phyloP scores from a whole-genome alignment of 2,113 vertebrate species.

The Phylloscopus trochilus region DNA sequence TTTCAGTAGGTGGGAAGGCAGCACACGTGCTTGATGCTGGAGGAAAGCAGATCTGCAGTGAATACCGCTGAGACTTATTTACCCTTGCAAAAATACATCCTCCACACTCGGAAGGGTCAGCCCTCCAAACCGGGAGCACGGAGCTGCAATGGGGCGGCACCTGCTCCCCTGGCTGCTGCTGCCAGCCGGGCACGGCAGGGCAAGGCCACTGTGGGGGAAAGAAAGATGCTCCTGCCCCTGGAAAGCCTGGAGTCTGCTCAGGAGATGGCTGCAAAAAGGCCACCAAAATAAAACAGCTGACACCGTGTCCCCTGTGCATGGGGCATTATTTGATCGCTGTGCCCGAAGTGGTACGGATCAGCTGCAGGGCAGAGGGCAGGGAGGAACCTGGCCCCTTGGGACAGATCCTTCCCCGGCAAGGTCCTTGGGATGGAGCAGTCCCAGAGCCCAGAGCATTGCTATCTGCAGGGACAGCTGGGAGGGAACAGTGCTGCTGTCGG shows the following conservation, averaged over 20 bases:
- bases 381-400: neutral
- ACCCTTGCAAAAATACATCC: neutral
- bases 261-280: neutral
- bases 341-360: neutral
- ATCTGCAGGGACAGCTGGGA: neutral
- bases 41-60: neutral
- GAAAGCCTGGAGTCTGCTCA: neutral
- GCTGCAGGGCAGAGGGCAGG: accelerated
- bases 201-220: accelerated
- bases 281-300: neutral
- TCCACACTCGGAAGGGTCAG: neutral
- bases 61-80: neutral
- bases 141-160: neutral
- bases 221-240: neutral
- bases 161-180: neutral
- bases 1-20: neutral
- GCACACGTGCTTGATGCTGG: neutral
- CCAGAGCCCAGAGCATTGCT: neutral
- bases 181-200: accelerated
- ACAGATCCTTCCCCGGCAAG: neutral
- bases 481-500: neutral
- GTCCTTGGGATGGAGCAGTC: neutral
- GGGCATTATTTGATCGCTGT: neutral
- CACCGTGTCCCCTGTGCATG: accelerated
- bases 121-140: neutral